Evolutionary conservation across 2,113 vertebrate species (phyloP).

Genomic region (Aptenodytes forsteri): DNA sequence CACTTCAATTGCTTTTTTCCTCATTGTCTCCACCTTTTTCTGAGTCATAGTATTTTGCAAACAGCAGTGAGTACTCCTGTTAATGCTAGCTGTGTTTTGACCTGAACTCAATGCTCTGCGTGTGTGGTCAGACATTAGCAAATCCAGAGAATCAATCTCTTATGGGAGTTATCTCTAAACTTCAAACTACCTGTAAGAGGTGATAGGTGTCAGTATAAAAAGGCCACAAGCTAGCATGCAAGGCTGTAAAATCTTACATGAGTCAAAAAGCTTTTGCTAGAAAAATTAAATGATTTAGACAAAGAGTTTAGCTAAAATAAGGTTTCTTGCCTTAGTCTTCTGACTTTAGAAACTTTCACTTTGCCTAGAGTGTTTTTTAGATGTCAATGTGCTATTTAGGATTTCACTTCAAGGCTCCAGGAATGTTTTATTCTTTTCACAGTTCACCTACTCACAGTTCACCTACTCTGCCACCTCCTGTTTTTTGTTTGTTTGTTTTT

Average conservation of each 20-base stretch:
- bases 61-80: not conserved
- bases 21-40: not conserved
- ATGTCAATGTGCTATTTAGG: not conserved
- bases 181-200: not conserved
- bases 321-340: not conserved
- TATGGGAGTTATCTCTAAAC: not conserved
- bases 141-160: not conserved
- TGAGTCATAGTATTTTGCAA: not conserved
- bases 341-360: not conserved
- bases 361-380: not conserved
- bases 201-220: not conserved
- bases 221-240: not conserved
- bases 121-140: not conserved
- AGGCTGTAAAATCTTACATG: not conserved
- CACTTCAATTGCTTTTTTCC: not conserved
- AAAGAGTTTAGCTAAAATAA: not conserved
- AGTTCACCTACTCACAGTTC: not conserved
- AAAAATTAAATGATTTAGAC: not conserved
- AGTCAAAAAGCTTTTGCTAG: not conserved
- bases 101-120: not conserved
- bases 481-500: not conserved
- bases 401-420: not conserved
- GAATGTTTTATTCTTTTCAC: not conserved
- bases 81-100: not conserved
- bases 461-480: not conserved